Conservation (phyloP, 1,140 invertebrate species). For the Drosophila obscura region DNA sequence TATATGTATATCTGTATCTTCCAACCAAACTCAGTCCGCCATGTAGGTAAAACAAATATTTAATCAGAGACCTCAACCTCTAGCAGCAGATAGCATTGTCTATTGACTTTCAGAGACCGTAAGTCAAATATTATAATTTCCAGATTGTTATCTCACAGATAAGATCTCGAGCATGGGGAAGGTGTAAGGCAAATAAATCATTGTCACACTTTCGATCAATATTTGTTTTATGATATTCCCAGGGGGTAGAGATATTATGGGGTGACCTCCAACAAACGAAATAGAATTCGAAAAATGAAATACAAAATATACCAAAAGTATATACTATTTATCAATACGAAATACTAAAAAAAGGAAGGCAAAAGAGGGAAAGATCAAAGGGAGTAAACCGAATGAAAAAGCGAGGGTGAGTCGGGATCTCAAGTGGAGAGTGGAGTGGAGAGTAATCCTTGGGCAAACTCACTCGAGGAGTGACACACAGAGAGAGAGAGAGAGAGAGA, state of each 20-base stretch:
- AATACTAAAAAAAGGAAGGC: slow-evolving; percentile 7
- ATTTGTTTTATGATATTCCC: slow-evolving; percentile 49
- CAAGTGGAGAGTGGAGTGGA: slow-evolving; percentile 38
- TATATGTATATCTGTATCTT: not conserved
- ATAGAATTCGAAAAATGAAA: not conserved
- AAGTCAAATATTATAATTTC: slow-evolving; percentile 49
- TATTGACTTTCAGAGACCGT: slow-evolving; percentile 41
- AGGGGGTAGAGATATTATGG: slow-evolving; percentile 11
- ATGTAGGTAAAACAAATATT: slow-evolving; percentile 33
- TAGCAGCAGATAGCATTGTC: slow-evolving; percentile 3
- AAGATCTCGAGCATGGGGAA: slow-evolving; percentile 47
- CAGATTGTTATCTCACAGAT: slow-evolving; percentile 48
- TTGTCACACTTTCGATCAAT: slow-evolving; percentile 52
- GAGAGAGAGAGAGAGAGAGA: slow-evolving; percentile 3
- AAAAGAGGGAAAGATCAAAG: slow-evolving; percentile 44
- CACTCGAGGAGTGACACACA: slow-evolving; percentile 24
- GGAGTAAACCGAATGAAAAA: not conserved
- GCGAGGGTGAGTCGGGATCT: slow-evolving; percentile 44
- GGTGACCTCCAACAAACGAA: slow-evolving; percentile 4
- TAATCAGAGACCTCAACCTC: slow-evolving; percentile 25
- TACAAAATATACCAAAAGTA: slow-evolving; percentile 12
- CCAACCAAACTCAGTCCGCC: not conserved
- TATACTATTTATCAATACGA: slow-evolving; percentile 4
- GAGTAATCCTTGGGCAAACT: slow-evolving; percentile 60
- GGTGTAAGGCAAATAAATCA: slow-evolving; percentile 69